phyloP scores from a whole-genome alignment of 2,113 vertebrate species.

The Rhinichthys klamathensis region DNA sequence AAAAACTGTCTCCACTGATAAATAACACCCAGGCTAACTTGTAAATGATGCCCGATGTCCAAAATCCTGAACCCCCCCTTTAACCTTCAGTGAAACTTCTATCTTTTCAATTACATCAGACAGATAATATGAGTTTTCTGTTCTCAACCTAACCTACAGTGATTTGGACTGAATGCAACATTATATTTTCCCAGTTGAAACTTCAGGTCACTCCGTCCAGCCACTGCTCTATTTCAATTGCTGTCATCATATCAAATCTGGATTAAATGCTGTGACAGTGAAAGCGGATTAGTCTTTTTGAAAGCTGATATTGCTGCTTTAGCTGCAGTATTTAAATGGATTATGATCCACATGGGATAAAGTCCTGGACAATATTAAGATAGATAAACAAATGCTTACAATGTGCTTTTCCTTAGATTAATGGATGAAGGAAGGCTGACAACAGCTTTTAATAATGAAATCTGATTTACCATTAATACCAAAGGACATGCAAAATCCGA shows the following conservation, averaged over 20 bases:
- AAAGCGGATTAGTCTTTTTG: constrained; percentile 23
- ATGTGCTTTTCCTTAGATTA: constrained; percentile 62
- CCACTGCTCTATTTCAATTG: not conserved
- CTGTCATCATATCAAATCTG: constrained; percentile 9
- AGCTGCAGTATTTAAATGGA: constrained; percentile 69
- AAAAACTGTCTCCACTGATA: no score
- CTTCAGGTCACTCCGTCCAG: not conserved
- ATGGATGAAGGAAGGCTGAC: constrained; percentile 57
- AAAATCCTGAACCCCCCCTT: no score
- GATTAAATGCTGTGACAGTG: constrained; percentile 28
- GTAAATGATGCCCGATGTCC: no score
- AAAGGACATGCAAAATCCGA: constrained; percentile 30
- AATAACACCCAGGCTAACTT: no score
- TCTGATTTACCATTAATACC: constrained; percentile 58
- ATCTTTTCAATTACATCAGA: not conserved
- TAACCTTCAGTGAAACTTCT: not conserved
- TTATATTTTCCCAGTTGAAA: not conserved
- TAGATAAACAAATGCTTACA: constrained; percentile 61
- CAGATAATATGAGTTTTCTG: not conserved
- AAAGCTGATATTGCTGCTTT: constrained; percentile 48
- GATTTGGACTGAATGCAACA: not conserved
- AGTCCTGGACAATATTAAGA: constrained; percentile 66
- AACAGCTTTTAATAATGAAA: constrained; percentile 65
- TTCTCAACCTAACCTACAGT: not conserved
- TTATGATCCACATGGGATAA: constrained; percentile 69